Base-by-base conservation (phyloP, 1,140 invertebrate genomes). In the Sarcophaga peregrina region DNA sequence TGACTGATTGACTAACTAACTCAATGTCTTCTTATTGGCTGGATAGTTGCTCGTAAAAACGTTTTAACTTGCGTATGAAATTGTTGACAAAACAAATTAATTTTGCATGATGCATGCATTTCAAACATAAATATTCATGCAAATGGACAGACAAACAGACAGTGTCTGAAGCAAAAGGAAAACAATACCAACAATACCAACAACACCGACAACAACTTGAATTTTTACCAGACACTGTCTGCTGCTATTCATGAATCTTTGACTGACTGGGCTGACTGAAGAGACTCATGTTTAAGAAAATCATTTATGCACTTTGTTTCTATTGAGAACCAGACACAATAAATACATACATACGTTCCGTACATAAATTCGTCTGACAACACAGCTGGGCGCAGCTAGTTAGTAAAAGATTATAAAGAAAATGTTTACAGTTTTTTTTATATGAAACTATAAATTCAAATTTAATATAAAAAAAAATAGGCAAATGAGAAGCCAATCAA, bases 61-160 rank as follows among this genome's bases (percentile, higher is more conserved):
- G 7, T 58, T 13, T 58, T 58, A 58, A 58, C 54, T 58, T 58
- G 54, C n/a, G 54, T n/a, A 58, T 15, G 13, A 58, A 58, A 58
- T 58, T 58, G 54, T 58, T 58, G 54, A 58, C 54, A 58, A 13
- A 58, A 58, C 54, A 58, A 58, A 58, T 58, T 58, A 58, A n/a
- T 58, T 58, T 58, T 58, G 54, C 52, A 58, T 58, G 54, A 58
- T 58, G 54, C 54, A 58, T 58, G 54, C 54, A 15, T 58, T 58
- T 58, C 54, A 58, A n/a, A 58, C 15, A 11, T 58, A 15, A 4
- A 58, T n/a, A 58, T 37, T 37, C 54, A 58, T n/a, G 7, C 54
- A 58, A 13, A 58, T n/a, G 7, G 13, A 58, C 54, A 7, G 6
- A 58, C 54, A 58, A n/a, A n/a, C 54, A 58, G 54, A 58, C 25